Base-by-base conservation (phyloP, 2,888 invertebrate species). In the Podotricha telesiphe region DNA sequence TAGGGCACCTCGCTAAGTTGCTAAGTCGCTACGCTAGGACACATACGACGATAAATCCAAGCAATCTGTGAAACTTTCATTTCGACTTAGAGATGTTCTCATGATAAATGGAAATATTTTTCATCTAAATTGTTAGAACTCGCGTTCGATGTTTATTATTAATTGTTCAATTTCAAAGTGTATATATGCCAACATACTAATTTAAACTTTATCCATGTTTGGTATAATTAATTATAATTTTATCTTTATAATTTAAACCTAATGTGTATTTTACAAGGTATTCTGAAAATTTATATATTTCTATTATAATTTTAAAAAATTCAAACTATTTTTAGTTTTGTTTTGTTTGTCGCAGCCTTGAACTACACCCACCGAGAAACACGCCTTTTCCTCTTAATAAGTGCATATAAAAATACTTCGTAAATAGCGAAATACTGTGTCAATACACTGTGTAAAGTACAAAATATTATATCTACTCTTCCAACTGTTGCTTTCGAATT, bases 31-130 rank as follows among this genome's bases (percentile, higher is more conserved):
- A 58, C 58, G 58, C 59, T 37, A 66, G 11, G 65, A 58, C 58
- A 58, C 65, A 66, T 42, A 45, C 50, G 51, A 67, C 67, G 51
- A 67, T 67, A 67, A 67, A 67, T 67, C 59, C 20, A 42, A 10
- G 59, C 67, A 67, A 67, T 67, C 67, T 61, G 59, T 45, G 61
- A 67, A 67, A 67, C 67, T 67, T 67, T 61, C 61, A 51, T 67
- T 67, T 61, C 45, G 50, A 67, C 59, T 59, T 61, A 67, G 48
- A 62, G 37, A 62, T 34, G 48, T 50, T 62, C 50, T 48, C 28
- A 8, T 61, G 61, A 67, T 51, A 67, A 51, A 67, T 51, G 59
- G 51, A 51, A 51, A 67, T 51, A 67, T 67, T 61, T 67, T 67
- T 67, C 59, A 61, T 51, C 6, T 13, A 61, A 50, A 66, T 51